A percentile compares a stretch with the other conserved stretches of the same genome.
Conservation (phyloP, 2,797 vertebrate genomes). For the Pantherophis vulpinus region DNA sequence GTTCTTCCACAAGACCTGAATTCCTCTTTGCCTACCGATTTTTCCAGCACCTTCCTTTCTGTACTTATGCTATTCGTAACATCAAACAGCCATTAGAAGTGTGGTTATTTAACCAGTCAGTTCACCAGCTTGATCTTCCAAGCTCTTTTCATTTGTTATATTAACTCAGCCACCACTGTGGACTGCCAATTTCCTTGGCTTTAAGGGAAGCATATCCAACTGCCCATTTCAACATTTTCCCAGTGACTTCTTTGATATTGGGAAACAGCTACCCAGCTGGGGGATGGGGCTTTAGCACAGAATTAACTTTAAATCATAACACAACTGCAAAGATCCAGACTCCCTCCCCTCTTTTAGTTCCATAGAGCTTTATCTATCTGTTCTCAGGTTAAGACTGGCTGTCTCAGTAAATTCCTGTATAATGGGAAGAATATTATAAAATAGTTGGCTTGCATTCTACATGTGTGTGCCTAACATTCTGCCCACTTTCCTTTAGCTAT, state of each 20-base stretch:
- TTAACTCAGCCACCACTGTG: not conserved
- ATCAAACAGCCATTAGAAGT: not conserved
- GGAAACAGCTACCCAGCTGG: not conserved
- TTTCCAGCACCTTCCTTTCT: not conserved
- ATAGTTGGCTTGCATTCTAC: not conserved
- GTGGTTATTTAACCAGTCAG: not conserved
- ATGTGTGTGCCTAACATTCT: not conserved
- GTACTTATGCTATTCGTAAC: not conserved
- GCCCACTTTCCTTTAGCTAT: not conserved
- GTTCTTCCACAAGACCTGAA: not conserved
- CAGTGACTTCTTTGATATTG: not conserved
- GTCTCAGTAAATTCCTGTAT: not conserved
- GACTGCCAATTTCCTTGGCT: not conserved
- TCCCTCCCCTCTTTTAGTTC: not conserved
- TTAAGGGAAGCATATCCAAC: not conserved
- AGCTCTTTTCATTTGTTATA: not conserved
- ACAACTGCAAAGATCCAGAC: not conserved
- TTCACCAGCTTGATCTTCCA: not conserved
- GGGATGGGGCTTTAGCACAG: not conserved
- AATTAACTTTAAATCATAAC: not conserved
- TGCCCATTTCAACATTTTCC: not conserved
- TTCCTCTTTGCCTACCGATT: not conserved
- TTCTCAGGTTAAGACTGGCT: not conserved
- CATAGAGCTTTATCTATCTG: not conserved
- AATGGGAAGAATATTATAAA: not conserved